Evolutionary conservation across 2,113 vertebrate genomes (phyloP).

Genomic region (Bagarius yarrelli): DNA sequence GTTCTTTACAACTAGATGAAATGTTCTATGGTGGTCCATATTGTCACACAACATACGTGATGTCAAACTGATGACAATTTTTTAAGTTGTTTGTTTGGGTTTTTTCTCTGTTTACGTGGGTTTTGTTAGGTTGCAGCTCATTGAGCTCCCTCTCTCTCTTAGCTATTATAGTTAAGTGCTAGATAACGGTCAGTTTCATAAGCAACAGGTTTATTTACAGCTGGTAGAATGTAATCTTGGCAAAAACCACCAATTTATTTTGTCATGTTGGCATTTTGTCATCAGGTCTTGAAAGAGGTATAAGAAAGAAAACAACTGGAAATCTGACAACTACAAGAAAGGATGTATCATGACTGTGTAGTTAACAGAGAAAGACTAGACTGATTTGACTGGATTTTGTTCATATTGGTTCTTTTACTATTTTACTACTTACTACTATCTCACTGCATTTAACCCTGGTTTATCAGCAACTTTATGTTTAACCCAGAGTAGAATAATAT

Average conservation of each 20-base stretch:
- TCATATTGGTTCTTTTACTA: no score
- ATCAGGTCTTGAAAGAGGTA: not conserved
- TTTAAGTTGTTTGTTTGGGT: no score
- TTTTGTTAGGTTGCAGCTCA: no score
- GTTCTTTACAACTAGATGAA: not conserved
- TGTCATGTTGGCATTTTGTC: not conserved
- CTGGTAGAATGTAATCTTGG: not conserved
- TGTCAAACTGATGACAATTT: no score
- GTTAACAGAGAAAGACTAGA: not conserved
- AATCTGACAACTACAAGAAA: not conserved
- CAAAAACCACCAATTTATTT: not conserved
- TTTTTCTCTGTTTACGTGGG: no score
- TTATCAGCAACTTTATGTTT: no score
- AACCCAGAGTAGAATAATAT: no score
- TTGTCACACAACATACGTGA: not conserved
- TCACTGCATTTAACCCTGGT: no score
- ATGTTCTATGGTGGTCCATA: not conserved
- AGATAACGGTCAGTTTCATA: not conserved
- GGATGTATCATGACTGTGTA: not conserved
- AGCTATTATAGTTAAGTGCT: not conserved
- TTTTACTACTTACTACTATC: no score
- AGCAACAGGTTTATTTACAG: not conserved
- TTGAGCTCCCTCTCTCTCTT: no score
- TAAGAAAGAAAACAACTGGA: not conserved
- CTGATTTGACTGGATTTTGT: not conserved